Base-by-base conservation (phyloP, 2,797 vertebrate genomes). In the Geotrypetes seraphini region DNA sequence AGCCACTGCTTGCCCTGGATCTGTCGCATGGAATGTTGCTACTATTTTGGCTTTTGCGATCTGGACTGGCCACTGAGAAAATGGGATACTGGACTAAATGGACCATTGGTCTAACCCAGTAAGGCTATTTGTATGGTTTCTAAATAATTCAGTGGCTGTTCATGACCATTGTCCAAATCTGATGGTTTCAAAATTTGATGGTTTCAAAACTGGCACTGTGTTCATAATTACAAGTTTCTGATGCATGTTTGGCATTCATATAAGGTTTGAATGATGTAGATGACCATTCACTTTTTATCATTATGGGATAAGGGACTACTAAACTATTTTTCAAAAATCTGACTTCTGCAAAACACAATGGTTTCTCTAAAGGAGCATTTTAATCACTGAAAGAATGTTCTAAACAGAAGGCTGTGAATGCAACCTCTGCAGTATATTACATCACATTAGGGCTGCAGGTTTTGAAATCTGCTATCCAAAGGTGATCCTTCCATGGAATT, bases 331-430 rank as follows among this genome's bases (percentile, higher is more conserved):
- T n/a, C 19, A n/a, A 19, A 27, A 16, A 10, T 29, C 12, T 38
- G 11, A 16, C 26, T 7, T 41, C 3, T 10, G 5, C 13, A 26
- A 35, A 43, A 34, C 39, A 10, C 22, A 19, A 12, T n/a, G 19
- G 7, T 34, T 12, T 25, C 16, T 31, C 5, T 7, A 19, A 24
- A 17, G n/a, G 20, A 37, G 30, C 7, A 22, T 16, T 19, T 40
- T 15, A 26, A 24, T 31, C 22, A n/a, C 32, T 9, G 15, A 17
- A 28, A 14, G 21, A 26, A 15, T 19, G 22, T 36, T 25, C 34
- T 21, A 11, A 31, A 16, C 39, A 46, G 30, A 45, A 55, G 47
- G 24, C 22, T 12, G 31, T 10, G 12, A 48, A 33, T 8, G 21
- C 29, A 9, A 24, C n/a, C 12, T n/a, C 18, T 19, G 46, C 27